Evolutionary conservation across 2,888 invertebrate species (phyloP), one percentile per base, ranked within the genome.

Genomic region (Nymphalis urticae): DNA sequence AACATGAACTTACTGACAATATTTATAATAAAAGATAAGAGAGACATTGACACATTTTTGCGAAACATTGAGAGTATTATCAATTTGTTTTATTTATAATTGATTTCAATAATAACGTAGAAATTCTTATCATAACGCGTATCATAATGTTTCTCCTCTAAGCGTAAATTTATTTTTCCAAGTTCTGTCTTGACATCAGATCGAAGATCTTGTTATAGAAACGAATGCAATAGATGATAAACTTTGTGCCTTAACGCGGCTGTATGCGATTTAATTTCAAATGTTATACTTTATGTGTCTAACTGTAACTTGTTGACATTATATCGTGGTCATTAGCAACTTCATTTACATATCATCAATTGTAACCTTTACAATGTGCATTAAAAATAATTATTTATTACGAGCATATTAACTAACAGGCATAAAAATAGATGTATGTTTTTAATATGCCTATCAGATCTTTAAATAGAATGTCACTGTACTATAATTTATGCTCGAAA

Each of bases 1-100:
- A 42, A 42, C 53, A 53, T 62, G 53, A 64, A 68, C 63, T 66
- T 80, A 80, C 78, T 78, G 77, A 77, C 80, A 77, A 76, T 80
- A 80, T 79, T 80, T 79, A 82, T 80, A 78, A 61, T 66, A 61
- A 32, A 36, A 59, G 65, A 65, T 65, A 65, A 65, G 32, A 21
- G 17, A 51, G 65, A 65, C 65, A 65, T 65, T 65, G 65, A 65
- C 65, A 65, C 56, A 64, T 48, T 65, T 65, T 65, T 50, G 65
- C 65, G 50, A 65, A 59, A 10, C 50, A 54, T 27, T 27, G 19
- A 24, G 50, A 50, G 7, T 50, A n/a, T n/a, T 50, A 8, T 19
- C 50, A 17, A 27, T 27, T 24, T 7, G 7, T 27, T 54, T 27
- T 54, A 54, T 19, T 54, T 54, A 17, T 54, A 17, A 51, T 19